Evolutionary conservation across 2,888 invertebrate species (phyloP).

Genomic region (Chaetogeoica ovagalla): DNA sequence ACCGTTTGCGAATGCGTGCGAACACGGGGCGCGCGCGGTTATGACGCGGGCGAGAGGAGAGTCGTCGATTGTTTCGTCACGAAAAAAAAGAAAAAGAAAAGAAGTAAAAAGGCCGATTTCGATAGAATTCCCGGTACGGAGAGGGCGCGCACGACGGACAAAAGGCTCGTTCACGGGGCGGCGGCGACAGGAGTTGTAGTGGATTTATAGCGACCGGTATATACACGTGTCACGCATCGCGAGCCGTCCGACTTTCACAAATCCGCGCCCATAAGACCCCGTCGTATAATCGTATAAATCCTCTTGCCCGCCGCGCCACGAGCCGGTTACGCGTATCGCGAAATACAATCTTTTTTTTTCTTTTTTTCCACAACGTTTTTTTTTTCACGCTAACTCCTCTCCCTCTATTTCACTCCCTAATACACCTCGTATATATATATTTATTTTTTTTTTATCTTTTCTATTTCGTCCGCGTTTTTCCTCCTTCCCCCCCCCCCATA

Average conservation of each 20-base stretch:
- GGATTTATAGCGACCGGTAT: conserved; percentile 15
- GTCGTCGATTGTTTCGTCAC: background rate
- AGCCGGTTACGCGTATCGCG: conserved; percentile 13
- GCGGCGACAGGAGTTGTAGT: background rate
- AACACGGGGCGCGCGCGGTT: too few species aligned
- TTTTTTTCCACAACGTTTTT: conserved; percentile 4
- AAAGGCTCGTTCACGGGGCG: background rate
- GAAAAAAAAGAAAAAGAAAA: too few species aligned
- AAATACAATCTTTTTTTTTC: conserved; percentile 43
- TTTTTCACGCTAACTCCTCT: background rate
- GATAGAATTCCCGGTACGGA: background rate
- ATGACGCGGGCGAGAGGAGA: background rate
- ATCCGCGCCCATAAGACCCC: conserved; percentile 1
- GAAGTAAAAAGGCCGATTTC: background rate
- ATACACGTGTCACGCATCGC: conserved; percentile 33
- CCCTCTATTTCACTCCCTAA: background rate
- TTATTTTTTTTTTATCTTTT: background rate
- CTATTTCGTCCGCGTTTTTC: background rate
- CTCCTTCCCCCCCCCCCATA: background rate
- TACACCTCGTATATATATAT: background rate
- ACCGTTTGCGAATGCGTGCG: too few species aligned
- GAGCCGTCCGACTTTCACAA: conserved; percentile 37
- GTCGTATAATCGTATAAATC: conserved; percentile 6
- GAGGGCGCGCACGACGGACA: background rate
- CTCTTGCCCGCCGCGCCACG: background rate